Percentiles rank a stretch among this genome's conserved stretches.
Evolutionary conservation across 2,797 vertebrate genomes (phyloP).

Genomic region (Protonibea diacanthus): DNA sequence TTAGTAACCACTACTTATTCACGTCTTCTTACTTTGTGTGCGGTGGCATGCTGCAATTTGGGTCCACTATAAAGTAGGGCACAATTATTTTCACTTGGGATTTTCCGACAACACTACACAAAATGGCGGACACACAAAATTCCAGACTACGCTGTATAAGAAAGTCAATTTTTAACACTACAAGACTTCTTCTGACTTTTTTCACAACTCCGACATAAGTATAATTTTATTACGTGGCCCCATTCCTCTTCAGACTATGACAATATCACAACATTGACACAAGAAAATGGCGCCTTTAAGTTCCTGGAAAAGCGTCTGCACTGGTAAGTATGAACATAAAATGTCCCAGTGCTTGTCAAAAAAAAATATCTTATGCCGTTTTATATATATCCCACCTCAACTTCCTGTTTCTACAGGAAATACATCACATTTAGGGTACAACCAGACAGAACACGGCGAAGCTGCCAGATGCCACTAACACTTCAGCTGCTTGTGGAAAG

Average conservation of each 20-base stretch:
- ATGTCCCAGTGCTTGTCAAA: background rate
- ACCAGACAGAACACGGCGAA: constrained; percentile 16
- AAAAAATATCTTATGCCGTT: background rate
- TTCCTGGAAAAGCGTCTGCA: constrained; percentile 2
- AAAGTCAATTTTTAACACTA: background rate
- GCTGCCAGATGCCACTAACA: background rate
- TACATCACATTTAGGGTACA: constrained; percentile 21
- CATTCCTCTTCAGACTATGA: background rate
- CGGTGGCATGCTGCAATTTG: background rate
- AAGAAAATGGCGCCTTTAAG: background rate
- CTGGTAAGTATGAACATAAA: background rate
- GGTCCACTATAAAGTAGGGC: background rate
- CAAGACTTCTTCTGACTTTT: background rate
- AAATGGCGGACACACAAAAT: constrained; percentile 1
- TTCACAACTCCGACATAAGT: constrained; percentile 2
- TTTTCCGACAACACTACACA: background rate
- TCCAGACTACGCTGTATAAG: background rate
- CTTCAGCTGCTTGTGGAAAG: constrained; percentile 9
- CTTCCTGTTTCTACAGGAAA: constrained; percentile 31
- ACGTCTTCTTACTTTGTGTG: background rate
- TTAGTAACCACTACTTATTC: background rate
- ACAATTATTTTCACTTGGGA: constrained; percentile 4
- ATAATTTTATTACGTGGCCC: background rate
- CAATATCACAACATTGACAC: constrained; percentile 5
- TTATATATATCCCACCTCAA: constrained; percentile 2